A percentile compares a stretch with the other conserved stretches of the same genome.
Evolutionary conservation across 2,888 invertebrate genomes (phyloP).

Genomic region (Catocala fraxini): DNA sequence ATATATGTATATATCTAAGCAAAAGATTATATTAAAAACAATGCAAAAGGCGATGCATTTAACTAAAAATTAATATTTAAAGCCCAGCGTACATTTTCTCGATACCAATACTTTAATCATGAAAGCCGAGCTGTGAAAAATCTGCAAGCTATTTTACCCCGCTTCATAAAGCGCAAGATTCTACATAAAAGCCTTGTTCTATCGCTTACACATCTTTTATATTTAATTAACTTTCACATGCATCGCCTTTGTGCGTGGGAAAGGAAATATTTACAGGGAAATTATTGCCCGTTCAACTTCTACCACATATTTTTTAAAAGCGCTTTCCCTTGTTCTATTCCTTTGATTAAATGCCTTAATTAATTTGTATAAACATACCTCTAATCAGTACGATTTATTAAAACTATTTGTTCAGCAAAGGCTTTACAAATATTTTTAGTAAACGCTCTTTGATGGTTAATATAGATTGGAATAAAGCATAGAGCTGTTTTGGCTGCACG

Average conservation of each 20-base stretch:
- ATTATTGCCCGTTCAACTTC: constrained; percentile 60
- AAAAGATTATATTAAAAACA: no score
- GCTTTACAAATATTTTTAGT: no score
- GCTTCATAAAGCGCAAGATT: constrained; percentile 29
- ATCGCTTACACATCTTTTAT: constrained; percentile 58
- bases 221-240: constrained; percentile 82
- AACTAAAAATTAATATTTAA: constrained; percentile 14
- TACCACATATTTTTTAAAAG: constrained; percentile 60
- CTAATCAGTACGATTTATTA: neutral
- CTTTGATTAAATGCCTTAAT: constrained; percentile 56
- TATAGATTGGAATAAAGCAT: no score
- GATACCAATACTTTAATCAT: constrained; percentile 11
- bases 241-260: constrained; percentile 74
- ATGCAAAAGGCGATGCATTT: neutral
- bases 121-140: constrained; percentile 38
- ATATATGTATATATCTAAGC: no score
- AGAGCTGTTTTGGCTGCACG: no score
- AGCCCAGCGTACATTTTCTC: constrained; percentile 7
- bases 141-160: constrained; percentile 36
- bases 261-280: constrained; percentile 65
- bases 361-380: constrained; percentile 52
- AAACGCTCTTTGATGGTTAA: no score
- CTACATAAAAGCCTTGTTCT: constrained; percentile 49
- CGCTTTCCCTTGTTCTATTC: constrained; percentile 55
- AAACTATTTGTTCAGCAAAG: no score